These are phyloP conservation scores for Trematomus bernacchii DNA, from an alignment of 2,797 vertebrate species.

Conservation along the genomic window DNA sequence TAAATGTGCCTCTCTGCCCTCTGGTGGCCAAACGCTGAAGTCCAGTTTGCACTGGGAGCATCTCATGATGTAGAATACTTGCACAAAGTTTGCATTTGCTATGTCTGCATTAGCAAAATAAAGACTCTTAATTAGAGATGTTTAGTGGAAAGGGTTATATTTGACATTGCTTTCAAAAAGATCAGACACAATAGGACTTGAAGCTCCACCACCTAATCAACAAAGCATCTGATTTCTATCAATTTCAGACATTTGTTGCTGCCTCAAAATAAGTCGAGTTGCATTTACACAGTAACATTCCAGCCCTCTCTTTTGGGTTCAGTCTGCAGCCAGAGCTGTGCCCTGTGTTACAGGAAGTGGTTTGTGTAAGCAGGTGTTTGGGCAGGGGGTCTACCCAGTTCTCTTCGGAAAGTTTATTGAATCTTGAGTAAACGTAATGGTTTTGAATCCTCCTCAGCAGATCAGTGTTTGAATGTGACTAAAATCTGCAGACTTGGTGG, in stretches of 20 bases:
- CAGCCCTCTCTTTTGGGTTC: background rate
- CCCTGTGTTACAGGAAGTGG: conserved; percentile 2
- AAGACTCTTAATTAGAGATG: background rate
- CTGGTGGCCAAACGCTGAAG: conserved; percentile 30
- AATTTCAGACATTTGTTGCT: conserved; percentile 10
- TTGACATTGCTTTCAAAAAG: background rate
- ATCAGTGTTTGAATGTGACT: background rate
- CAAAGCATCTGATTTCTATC: conserved; percentile 11
- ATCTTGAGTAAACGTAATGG: background rate
- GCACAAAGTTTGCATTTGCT: background rate
- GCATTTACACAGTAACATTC: conserved; percentile 8
- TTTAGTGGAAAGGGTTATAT: background rate
- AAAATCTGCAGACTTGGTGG: background rate
- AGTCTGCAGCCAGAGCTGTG: background rate
- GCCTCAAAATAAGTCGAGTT: background rate
- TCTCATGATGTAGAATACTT: background rate
- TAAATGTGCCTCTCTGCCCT: conserved; percentile 25
- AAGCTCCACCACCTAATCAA: background rate
- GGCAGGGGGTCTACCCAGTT: background rate
- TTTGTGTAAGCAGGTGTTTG: background rate
- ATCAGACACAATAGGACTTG: background rate
- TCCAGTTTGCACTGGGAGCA: background rate
- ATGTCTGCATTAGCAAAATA: background rate
- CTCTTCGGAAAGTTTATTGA: conserved; percentile 11
- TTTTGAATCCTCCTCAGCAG: background rate